phyloP scores from a whole-genome alignment of 92 coral and sea anemone species.

The Actinostola sp. region DNA sequence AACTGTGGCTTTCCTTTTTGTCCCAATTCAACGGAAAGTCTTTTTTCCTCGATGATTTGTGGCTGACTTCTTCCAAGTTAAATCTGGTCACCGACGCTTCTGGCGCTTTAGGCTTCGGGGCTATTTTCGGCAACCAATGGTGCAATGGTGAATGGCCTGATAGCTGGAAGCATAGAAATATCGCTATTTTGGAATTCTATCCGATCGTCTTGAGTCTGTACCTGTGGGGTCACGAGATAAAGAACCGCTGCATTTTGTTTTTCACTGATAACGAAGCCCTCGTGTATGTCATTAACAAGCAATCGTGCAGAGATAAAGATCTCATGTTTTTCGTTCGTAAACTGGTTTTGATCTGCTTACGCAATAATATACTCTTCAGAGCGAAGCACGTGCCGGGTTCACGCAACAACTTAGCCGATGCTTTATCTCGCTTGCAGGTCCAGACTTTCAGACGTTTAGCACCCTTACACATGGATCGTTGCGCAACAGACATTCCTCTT shows the following conservation, averaged over 20 bases:
- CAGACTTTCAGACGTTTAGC: conserved; percentile 40
- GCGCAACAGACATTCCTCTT: conserved; percentile 28
- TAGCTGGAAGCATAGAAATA: conserved; percentile 14
- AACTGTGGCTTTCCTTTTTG: conserved; percentile 48
- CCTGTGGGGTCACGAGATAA: conserved; percentile 47
- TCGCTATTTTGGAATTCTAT: conserved; percentile 42
- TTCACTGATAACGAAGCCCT: conserved; percentile 70
- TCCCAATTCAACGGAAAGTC: conserved; percentile 33
- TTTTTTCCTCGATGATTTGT: conserved; percentile 30
- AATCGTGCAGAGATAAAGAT: conserved; percentile 56
- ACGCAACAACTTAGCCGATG: conserved; percentile 36
- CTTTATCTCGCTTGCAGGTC: conserved; percentile 53
- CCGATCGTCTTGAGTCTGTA: conserved; percentile 33
- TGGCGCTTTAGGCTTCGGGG: conserved; percentile 44
- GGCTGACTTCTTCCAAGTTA: conserved; percentile 23
- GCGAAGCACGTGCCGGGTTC: conserved; percentile 54
- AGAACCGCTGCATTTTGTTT: conserved; percentile 42
- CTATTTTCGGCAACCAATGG: conserved; percentile 35
- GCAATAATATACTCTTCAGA: conserved; percentile 53
- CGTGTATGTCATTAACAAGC: conserved; percentile 61
- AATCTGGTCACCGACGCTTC: conserved; percentile 35
- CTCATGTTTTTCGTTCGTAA: conserved; percentile 61
- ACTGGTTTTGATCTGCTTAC: conserved; percentile 41
- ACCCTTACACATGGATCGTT: conserved; percentile 29
- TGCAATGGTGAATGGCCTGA: conserved; percentile 48